These are phyloP conservation scores for Sinosuthora webbiana DNA, from an alignment of 2,113 vertebrate species.

Conservation along the genomic window DNA sequence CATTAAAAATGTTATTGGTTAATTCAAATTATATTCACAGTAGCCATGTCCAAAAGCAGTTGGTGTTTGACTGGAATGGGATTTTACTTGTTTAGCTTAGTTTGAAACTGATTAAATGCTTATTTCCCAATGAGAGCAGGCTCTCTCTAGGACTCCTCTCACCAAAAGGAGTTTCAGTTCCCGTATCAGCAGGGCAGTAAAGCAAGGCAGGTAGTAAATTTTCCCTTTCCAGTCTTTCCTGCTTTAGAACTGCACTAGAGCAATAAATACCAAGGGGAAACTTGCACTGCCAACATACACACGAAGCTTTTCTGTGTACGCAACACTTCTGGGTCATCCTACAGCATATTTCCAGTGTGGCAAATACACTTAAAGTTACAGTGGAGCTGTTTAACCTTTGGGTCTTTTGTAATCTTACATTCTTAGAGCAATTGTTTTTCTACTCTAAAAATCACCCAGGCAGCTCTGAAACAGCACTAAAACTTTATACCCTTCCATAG, in stretches of 20 bases:
- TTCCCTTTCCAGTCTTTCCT: constrained; percentile 46
- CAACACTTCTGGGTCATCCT: constrained; percentile 39
- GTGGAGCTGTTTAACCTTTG: background rate
- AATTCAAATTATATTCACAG: background rate
- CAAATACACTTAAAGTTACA: constrained; percentile 36
- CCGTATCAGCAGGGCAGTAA: background rate
- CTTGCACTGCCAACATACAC: constrained; percentile 38
- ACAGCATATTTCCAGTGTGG: background rate
- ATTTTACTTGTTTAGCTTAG: background rate
- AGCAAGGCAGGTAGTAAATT: constrained; percentile 38
- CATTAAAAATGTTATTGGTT: background rate
- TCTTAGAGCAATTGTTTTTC: background rate
- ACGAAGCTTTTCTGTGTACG: background rate
- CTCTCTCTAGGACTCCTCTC: background rate
- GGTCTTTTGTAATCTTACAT: background rate
- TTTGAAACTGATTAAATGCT: background rate
- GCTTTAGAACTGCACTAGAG: constrained; percentile 25
- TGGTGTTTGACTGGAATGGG: background rate
- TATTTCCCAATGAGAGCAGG: background rate
- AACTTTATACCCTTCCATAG: background rate
- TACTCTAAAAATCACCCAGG: background rate
- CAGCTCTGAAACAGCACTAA: background rate
- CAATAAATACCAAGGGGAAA: constrained; percentile 36
- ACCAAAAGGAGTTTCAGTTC: background rate
- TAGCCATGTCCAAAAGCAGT: background rate